Percentiles rank a stretch among this genome's conserved stretches.
Conservation (phyloP, 2,888 invertebrate genomes). For the Himalopsyche tibetana region DNA sequence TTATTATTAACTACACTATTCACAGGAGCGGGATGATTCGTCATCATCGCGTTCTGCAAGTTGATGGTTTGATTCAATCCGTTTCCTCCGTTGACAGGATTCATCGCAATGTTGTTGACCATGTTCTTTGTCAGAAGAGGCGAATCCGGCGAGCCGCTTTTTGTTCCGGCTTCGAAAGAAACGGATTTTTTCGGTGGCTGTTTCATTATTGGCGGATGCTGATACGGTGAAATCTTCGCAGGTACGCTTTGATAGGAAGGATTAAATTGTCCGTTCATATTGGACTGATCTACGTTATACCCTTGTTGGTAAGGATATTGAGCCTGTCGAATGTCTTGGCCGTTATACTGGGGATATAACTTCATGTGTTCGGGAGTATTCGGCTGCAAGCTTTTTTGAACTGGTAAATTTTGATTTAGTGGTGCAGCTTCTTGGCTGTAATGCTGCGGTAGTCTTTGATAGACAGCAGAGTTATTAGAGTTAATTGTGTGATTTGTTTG, state of each 20-base stretch:
- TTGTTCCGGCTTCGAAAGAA: conserved; percentile 85
- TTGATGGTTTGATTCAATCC: neutral
- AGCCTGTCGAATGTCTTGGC: conserved; percentile 59
- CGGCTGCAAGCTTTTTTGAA: conserved; percentile 52
- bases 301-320: conserved; percentile 68
- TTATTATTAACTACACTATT: conserved; percentile 49
- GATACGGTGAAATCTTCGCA: conserved; percentile 76
- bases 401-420: conserved; percentile 65
- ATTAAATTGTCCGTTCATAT: conserved; percentile 65
- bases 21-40: conserved; percentile 60
- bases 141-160: conserved; percentile 78
- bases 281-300: conserved; percentile 59
- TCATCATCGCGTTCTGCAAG: conserved; percentile 51
- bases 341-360: conserved; percentile 59
- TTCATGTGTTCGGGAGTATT: conserved; percentile 55
- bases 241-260: conserved; percentile 69
- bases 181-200: conserved; percentile 82
- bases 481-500: conserved; percentile 66
- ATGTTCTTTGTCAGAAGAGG: conserved; percentile 70
- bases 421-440: conserved; percentile 66
- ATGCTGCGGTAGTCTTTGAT: conserved; percentile 72
- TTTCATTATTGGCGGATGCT: conserved; percentile 80
- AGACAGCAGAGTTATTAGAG: conserved; percentile 67
- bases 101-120: conserved; percentile 42
- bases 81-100: conserved; percentile 5